Conservation (phyloP, 2,888 invertebrate species). For the Melolontha melolontha region DNA sequence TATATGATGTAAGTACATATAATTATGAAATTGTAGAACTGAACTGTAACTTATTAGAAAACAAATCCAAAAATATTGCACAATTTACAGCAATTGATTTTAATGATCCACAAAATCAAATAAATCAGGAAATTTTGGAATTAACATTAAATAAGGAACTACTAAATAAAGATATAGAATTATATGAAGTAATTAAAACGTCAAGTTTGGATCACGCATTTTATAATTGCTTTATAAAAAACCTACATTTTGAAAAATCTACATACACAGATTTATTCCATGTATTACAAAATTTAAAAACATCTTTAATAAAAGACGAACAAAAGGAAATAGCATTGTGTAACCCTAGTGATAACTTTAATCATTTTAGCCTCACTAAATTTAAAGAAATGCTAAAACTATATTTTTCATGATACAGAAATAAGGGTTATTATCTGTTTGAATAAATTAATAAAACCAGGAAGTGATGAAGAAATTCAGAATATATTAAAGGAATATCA, state of each 20-base stretch:
- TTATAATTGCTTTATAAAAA: background rate
- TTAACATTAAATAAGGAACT: background rate
- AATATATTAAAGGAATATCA: conserved; percentile 35
- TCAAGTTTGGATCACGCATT: background rate
- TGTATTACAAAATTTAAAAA: too few species aligned
- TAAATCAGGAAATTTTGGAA: background rate
- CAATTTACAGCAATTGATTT: conserved; percentile 1
- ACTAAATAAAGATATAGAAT: conserved; percentile 4
- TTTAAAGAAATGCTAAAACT: conserved; percentile 20
- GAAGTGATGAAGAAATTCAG: conserved; percentile 8
- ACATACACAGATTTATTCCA: background rate
- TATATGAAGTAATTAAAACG: background rate
- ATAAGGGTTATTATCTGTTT: conserved; percentile 6
- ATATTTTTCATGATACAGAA: conserved; percentile 9
- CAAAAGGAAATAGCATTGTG: background rate
- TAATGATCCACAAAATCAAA: background rate
- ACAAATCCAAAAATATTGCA: background rate
- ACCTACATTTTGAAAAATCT: background rate
- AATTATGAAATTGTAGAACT: background rate
- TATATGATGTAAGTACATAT: background rate
- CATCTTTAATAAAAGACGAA: background rate
- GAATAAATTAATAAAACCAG: conserved; percentile 2
- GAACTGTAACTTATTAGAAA: background rate
- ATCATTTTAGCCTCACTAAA: background rate
- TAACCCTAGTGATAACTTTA: conserved; percentile 3